Evolutionary conservation across 2,888 invertebrate species (phyloP).

Genomic region (Mythimna lalbum): DNA sequence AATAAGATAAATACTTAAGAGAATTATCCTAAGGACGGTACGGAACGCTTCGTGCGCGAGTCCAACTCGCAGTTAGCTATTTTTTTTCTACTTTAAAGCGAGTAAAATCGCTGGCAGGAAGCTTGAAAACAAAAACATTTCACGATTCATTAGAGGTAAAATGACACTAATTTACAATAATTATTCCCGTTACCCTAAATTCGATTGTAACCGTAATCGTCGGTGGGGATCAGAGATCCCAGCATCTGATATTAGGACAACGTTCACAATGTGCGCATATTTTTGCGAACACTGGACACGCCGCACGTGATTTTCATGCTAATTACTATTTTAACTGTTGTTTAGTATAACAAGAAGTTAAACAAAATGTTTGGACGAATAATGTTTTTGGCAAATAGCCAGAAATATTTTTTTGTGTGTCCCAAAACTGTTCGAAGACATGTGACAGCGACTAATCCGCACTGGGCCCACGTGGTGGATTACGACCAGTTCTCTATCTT

Average conservation of each 20-base stretch:
- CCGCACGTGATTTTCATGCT: slow-evolving; percentile 46
- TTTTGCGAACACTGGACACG: slow-evolving; percentile 48
- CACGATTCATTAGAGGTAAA: neutral
- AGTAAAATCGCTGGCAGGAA: too few species aligned
- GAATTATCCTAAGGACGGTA: too few species aligned
- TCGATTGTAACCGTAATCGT: slow-evolving; percentile 17
- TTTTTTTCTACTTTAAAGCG: too few species aligned
- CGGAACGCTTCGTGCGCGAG: too few species aligned
- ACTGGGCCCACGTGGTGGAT: too few species aligned
- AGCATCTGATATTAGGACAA: slow-evolving; percentile 31
- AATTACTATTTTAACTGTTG: slow-evolving; percentile 47
- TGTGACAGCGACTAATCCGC: too few species aligned
- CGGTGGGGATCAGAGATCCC: slow-evolving; percentile 37
- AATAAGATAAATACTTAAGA: too few species aligned
- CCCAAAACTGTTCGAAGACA: too few species aligned
- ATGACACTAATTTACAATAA: neutral
- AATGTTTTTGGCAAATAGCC: slow-evolving; percentile 11
- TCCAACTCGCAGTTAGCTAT: too few species aligned
- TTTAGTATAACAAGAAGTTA: slow-evolving; percentile 19
- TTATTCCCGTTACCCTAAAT: neutral
- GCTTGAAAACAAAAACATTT: neutral
- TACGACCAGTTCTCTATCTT: too few species aligned
- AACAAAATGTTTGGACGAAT: slow-evolving; percentile 23
- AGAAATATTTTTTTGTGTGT: neutral
- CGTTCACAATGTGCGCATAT: slow-evolving; percentile 44